Base-by-base conservation (phyloP, 2,113 vertebrate species). In the Rhegmatorhina hoffmannsi region DNA sequence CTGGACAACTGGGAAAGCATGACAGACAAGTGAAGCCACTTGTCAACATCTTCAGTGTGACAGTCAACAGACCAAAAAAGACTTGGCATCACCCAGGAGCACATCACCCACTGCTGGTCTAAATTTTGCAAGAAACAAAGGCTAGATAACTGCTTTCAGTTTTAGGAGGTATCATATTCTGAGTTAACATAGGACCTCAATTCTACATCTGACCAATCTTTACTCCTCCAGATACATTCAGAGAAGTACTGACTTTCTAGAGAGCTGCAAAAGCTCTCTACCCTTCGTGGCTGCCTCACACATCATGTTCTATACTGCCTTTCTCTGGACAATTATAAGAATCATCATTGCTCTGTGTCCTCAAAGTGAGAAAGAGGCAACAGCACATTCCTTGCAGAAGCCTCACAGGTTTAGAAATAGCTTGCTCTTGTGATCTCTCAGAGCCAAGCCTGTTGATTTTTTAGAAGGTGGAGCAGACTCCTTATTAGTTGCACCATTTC, bases 401-500 rank as follows among this genome's bases (percentile, higher is more conserved):
- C 36, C 34, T 92, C 81, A 87, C 14, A 49, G 26, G 56, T 80
- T 36, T 66, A 82, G 84, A 89, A 91, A 74, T 63, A 90, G 83
- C 75, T 90, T 93, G 55, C 43, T 95, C 19, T 52, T 83, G 13
- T 84, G 72, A 90, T 68, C 60, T 84, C 47, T 77, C 64, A 68
- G 72, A 87, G 49, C 5, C 31, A 93, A 91, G 47, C 31, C n/a
- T 86, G 52, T 40, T 87, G 90, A 86, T 44, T 80, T 94, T 94
- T 91, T 84, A 0, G 0, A 78, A 96, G 80, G 92, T 62, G 44
- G 25, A 93, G 60, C 31, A 69, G 44, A 64, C n/a, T 84, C 10
- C 29, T 89, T 56, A 70, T 90, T 92, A 95, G 89, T 92, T 92
- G 72, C 82, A 78, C 76, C 85, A 75, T 94, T 96, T 94, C 88